Conservation (phyloP, 2,888 invertebrate genomes). For the Tethea ocularis region DNA sequence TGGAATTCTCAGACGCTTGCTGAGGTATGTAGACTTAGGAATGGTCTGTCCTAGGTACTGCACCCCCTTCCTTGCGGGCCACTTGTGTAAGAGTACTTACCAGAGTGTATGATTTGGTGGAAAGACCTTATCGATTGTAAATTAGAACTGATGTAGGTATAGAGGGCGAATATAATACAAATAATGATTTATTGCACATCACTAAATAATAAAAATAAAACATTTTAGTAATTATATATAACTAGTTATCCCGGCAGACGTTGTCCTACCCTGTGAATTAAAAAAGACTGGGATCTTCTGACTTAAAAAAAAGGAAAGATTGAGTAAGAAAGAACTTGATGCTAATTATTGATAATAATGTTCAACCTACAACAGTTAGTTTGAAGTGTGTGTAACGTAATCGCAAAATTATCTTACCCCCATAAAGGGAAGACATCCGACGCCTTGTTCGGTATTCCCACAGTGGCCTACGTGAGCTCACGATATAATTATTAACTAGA, state of each 20-base stretch:
- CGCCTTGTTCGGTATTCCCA: conserved; percentile 14
- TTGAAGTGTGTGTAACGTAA: conserved; percentile 4
- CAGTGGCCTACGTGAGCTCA: conserved; percentile 13
- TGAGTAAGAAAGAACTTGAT: no score
- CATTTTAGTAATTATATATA: no score
- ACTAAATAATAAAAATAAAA: no score
- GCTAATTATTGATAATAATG: neutral
- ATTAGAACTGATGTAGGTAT: no score
- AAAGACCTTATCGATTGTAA: conserved; percentile 8
- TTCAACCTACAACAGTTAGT: neutral
- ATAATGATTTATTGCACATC: no score
- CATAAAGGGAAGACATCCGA: conserved; percentile 12
- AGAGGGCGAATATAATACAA: no score
- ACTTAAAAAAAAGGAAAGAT: no score
- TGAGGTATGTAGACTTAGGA: conserved; percentile 18
- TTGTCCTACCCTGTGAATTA: no score
- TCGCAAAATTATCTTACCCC: conserved; percentile 13
- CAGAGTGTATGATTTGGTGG: no score
- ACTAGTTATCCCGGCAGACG: no score
- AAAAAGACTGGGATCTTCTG: no score
- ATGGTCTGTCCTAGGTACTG: conserved; percentile 28
- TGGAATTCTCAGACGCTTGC: conserved; percentile 33
- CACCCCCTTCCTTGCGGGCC: conserved; percentile 27
- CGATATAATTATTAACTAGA: conserved; percentile 51
- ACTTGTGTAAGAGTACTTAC: no score